Evolutionary conservation across 2,113 vertebrate species (phyloP).

Genomic region (Cepphus grylle): DNA sequence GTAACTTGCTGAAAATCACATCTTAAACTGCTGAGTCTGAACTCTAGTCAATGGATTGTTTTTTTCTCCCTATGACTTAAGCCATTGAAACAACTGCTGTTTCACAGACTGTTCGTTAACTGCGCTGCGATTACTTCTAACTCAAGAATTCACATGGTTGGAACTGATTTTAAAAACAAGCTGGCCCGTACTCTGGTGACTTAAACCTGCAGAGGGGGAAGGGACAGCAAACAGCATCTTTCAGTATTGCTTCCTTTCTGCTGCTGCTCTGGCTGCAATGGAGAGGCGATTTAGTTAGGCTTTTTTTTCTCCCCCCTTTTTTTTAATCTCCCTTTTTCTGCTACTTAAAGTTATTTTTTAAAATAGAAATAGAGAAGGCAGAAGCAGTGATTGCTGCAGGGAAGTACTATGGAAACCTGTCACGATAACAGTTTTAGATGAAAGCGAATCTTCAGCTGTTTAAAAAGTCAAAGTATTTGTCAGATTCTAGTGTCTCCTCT

Average conservation of each 20-base stretch:
- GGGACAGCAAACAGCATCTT: neutral
- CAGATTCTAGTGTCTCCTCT: neutral
- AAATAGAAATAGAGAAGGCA: constrained; percentile 54
- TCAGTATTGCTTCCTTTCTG: neutral
- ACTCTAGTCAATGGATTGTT: neutral
- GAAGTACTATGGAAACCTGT: constrained; percentile 52
- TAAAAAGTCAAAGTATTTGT: constrained; percentile 17
- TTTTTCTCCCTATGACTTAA: neutral
- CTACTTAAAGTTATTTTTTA: constrained; percentile 40
- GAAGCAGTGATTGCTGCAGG: constrained; percentile 18
- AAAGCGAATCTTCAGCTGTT: neutral
- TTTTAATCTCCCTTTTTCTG: neutral
- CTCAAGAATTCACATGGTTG: neutral
- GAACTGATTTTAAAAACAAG: neutral
- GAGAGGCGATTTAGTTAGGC: neutral
- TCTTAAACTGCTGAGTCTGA: neutral
- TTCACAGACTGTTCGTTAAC: neutral
- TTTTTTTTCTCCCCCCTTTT: neutral
- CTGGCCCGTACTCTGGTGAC: neutral
- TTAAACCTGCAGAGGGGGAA: neutral
- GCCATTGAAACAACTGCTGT: neutral
- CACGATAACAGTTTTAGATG: constrained; percentile 20
- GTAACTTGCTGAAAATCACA: neutral
- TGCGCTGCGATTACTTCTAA: neutral
- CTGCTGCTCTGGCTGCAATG: neutral